phyloP scores from a whole-genome alignment of 2,797 vertebrate genomes.

The Thripadectes ignobilis region DNA sequence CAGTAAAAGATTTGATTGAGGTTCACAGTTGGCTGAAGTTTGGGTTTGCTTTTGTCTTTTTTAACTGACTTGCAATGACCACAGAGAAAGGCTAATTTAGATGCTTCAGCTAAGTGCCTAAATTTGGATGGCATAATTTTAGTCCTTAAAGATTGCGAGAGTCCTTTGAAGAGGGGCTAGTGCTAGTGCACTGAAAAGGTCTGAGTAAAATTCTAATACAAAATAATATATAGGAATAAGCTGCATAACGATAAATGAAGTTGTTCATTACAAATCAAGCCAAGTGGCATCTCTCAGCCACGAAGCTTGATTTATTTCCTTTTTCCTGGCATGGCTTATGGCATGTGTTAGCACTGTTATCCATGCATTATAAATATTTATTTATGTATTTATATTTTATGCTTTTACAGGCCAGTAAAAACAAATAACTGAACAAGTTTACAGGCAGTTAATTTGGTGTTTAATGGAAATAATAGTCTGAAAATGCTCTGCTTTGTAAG shows the following conservation, averaged over 20 bases:
- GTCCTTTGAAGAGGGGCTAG: background rate
- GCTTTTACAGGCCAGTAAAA: conserved; percentile 65
- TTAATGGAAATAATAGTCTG: conserved; percentile 61
- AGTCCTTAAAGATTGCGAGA: background rate
- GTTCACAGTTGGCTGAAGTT: background rate
- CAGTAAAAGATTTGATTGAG: background rate
- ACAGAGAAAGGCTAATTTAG: background rate
- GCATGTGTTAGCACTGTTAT: conserved; percentile 34
- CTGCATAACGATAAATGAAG: background rate
- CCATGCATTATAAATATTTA: conserved; percentile 71
- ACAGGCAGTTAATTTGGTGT: conserved; percentile 63
- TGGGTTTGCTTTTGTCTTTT: background rate
- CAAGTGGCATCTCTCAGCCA: conserved; percentile 8
- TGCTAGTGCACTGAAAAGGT: background rate
- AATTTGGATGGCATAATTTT: background rate
- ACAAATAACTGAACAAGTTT: conserved; percentile 65
- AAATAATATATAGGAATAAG: background rate
- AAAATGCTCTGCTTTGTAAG: conserved; percentile 33
- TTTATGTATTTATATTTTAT: conserved; percentile 70
- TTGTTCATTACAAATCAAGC: conserved; percentile 36
- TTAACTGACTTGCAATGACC: background rate
- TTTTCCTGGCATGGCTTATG: conserved; percentile 15
- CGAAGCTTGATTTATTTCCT: background rate
- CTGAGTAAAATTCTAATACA: background rate
- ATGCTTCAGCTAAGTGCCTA: background rate